phyloP scores from a whole-genome alignment of 2,797 vertebrate genomes.

The Pempheris klunzingeri region DNA sequence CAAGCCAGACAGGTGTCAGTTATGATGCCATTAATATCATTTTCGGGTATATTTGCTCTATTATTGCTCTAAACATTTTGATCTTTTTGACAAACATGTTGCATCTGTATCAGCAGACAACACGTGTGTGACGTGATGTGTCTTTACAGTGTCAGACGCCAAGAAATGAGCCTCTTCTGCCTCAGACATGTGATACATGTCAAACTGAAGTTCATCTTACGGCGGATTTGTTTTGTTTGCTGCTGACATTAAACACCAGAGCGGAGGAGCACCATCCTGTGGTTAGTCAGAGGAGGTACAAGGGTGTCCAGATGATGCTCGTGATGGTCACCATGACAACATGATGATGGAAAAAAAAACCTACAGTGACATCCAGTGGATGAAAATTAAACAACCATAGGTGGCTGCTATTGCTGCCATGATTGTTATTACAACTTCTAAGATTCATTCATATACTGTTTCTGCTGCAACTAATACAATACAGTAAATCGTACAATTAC shows the following conservation, averaged over 20 bases:
- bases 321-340: neutral
- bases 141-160: neutral
- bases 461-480: neutral
- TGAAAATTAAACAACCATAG: neutral
- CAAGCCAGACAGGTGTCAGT: neutral
- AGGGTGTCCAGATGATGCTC: neutral
- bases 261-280: constrained; percentile 2
- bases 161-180: neutral
- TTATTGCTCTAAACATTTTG: neutral
- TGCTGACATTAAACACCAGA: neutral
- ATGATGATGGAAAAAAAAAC: neutral
- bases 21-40: neutral
- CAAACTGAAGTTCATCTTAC: neutral
- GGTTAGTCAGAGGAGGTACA: neutral
- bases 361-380: neutral
- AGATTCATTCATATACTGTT: neutral
- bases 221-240: neutral
- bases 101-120: neutral
- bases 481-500: neutral
- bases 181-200: neutral
- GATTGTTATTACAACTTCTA: neutral
- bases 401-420: neutral
- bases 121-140: neutral
- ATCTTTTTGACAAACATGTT: neutral
- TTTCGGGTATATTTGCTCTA: neutral